Conservation (phyloP, 2,113 vertebrate genomes). For the Sebastes fasciatus region DNA sequence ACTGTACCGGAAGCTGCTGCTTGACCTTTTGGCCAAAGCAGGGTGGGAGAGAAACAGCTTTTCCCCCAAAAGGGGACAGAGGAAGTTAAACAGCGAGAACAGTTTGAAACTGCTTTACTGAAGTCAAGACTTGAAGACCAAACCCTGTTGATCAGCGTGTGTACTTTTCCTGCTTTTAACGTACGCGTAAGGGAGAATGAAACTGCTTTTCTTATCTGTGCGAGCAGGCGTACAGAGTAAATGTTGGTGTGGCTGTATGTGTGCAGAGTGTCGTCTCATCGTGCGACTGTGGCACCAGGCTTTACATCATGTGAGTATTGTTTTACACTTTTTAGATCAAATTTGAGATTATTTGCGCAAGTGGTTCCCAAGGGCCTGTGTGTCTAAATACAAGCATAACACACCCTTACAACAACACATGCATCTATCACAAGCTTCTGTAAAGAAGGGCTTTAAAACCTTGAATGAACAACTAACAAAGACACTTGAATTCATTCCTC, state of each 20-base stretch:
- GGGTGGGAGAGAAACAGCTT: slow-evolving; percentile 34
- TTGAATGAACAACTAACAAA: slow-evolving; percentile 36
- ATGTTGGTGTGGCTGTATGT: slow-evolving; percentile 40
- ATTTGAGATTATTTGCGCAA: slow-evolving; percentile 21
- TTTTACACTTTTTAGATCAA: slow-evolving; percentile 52
- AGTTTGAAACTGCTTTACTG: slow-evolving; percentile 39
- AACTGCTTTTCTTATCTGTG: slow-evolving; percentile 41
- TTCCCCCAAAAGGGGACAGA: slow-evolving; percentile 25
- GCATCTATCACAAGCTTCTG: slow-evolving; percentile 28
- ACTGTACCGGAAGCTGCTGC: slow-evolving; percentile 58
- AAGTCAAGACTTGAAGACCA: slow-evolving; percentile 74
- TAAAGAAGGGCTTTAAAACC: slow-evolving; percentile 60
- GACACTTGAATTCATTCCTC: slow-evolving; percentile 62
- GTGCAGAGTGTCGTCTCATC: slow-evolving; percentile 38
- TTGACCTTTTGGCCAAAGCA: slow-evolving; percentile 49
- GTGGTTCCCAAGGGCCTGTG: slow-evolving; percentile 8
- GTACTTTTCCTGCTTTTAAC: slow-evolving; percentile 46
- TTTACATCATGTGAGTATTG: slow-evolving; percentile 32
- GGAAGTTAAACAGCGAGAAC: slow-evolving; percentile 25
- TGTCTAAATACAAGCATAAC: slow-evolving; percentile 14
- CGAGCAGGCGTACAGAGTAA: slow-evolving; percentile 25
- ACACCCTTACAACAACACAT: slow-evolving; percentile 28
- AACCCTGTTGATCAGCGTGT: slow-evolving; percentile 65
- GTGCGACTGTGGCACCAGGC: slow-evolving; percentile 49
- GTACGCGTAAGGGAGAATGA: slow-evolving; percentile 34